Conservation (phyloP, 2,797 vertebrate genomes). For the Masticophis lateralis region DNA sequence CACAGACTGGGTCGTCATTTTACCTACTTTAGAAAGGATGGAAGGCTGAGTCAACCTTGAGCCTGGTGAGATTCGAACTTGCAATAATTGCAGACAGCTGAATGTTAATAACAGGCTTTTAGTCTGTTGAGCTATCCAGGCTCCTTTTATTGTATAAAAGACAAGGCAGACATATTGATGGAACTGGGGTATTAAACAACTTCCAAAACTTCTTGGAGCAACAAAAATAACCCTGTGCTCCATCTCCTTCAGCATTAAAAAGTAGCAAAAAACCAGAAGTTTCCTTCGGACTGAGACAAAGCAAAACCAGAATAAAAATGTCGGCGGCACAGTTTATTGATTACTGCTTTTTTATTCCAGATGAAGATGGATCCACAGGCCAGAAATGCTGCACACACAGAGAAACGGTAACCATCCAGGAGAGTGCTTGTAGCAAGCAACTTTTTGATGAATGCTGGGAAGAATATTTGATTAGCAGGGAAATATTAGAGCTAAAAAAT, state of each 20-base stretch:
- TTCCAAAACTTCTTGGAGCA: not conserved
- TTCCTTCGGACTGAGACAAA: not conserved
- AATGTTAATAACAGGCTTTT: no score
- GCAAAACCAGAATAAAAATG: not conserved
- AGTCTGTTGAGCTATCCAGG: no score
- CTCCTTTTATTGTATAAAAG: not conserved
- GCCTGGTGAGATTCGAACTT: no score
- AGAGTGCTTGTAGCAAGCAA: not conserved
- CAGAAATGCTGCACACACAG: not conserved
- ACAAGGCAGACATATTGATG: not conserved
- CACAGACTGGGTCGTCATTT: no score
- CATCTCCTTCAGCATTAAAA: not conserved
- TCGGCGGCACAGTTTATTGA: not conserved
- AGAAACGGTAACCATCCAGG: not conserved
- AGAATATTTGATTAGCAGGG: not conserved
- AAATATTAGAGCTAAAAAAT: no score
- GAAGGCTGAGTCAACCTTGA: no score
- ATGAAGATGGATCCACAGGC: not conserved
- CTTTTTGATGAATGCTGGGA: not conserved
- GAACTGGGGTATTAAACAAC: not conserved
- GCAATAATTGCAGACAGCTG: no score
- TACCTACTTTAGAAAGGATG: no score
- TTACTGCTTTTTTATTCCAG: not conserved
- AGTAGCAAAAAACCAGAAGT: not conserved
- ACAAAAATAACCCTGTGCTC: no score